Conservation (phyloP, 2,888 invertebrate genomes). For the Palloptera scutellata region DNA sequence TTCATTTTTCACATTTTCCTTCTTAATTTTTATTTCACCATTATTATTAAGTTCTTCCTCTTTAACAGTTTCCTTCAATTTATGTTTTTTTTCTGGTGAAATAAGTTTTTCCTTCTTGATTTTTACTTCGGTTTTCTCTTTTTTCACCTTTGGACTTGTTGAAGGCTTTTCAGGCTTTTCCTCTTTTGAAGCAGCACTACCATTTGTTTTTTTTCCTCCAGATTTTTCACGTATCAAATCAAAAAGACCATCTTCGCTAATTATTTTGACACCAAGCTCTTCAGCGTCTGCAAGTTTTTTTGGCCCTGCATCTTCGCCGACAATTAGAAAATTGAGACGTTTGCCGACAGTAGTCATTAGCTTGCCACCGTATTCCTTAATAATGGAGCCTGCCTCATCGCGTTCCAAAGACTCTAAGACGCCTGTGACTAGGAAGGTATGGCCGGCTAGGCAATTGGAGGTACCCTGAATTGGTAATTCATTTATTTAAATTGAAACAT, state of each 20-base stretch:
- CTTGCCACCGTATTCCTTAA: conserved; percentile 83
- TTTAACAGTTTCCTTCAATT: conserved; percentile 18
- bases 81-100: conserved; percentile 33
- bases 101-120: conserved; percentile 35
- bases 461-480: conserved; percentile 68
- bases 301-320: conserved; percentile 87
- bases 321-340: conserved; percentile 82
- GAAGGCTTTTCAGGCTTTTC: conserved; percentile 21
- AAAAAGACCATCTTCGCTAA: conserved; percentile 84
- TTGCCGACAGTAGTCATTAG: conserved; percentile 77
- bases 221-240: conserved; percentile 76
- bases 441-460: conserved; percentile 74
- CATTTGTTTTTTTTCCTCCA: conserved; percentile 46
- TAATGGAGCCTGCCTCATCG: conserved; percentile 77
- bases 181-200: neutral
- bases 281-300: conserved; percentile 82
- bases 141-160: conserved; percentile 35
- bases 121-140: conserved; percentile 29
- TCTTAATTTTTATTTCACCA: conserved; percentile 23
- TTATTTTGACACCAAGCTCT: conserved; percentile 73
- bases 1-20: conserved; percentile 27
- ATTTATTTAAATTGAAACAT: neutral
- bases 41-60: conserved; percentile 34
- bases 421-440: conserved; percentile 82
- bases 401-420: conserved; percentile 87